phyloP scores from a whole-genome alignment of 2,797 vertebrate genomes.

The Gallirallus australis region DNA sequence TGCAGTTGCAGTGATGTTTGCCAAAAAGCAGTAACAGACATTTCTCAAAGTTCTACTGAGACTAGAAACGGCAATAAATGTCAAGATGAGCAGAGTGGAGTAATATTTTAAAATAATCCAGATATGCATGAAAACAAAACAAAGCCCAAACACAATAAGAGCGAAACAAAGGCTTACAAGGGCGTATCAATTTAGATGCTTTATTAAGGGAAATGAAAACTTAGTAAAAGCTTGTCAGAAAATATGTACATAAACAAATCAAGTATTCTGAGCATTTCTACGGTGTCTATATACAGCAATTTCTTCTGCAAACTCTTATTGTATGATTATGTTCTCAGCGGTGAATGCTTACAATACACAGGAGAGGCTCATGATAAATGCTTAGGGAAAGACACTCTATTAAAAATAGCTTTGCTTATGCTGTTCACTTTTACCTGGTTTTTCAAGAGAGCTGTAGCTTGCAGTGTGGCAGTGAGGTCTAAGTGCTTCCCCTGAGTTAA shows the following conservation, averaged over 20 bases:
- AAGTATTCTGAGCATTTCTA: not conserved
- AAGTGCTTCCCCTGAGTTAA: not conserved
- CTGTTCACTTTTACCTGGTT: conserved; percentile 23
- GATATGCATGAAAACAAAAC: not conserved
- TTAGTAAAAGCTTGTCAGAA: not conserved
- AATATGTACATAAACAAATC: not conserved
- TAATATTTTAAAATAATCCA: not conserved
- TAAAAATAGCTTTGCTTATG: conserved; percentile 16
- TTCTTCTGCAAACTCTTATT: not conserved
- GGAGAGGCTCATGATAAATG: not conserved
- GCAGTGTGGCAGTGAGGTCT: not conserved
- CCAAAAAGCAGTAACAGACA: not conserved
- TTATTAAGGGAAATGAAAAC: not conserved
- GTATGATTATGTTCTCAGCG: not conserved
- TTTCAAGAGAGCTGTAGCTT: not conserved
- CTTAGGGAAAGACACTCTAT: not conserved
- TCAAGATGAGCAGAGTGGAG: not conserved
- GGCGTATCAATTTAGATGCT: not conserved
- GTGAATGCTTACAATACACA: not conserved
- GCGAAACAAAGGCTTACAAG: not conserved
- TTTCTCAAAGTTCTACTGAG: not conserved
- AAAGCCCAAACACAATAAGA: not conserved
- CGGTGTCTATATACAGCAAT: not conserved
- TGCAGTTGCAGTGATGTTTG: not conserved
- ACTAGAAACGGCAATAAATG: not conserved